Conservation (phyloP, 2,888 invertebrate species). For the Anoncus sp. region DNA sequence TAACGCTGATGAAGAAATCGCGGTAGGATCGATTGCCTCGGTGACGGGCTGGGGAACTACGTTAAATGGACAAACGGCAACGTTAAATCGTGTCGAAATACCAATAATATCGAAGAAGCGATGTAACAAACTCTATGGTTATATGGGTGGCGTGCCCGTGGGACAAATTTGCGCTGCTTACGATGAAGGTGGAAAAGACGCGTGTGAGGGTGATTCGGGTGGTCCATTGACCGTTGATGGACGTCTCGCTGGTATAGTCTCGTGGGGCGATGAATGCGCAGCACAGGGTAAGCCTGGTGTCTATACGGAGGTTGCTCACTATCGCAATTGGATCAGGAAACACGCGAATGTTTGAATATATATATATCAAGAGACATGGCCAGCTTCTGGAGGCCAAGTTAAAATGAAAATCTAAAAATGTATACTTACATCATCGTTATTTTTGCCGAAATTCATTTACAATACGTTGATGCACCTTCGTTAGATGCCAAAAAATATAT, state of each 20-base stretch:
- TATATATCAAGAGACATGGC: no score
- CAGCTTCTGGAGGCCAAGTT: no score
- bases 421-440: no score
- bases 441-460: no score
- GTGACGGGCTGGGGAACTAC: slow-evolving; percentile 58
- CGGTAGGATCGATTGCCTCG: neutral
- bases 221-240: slow-evolving; percentile 71
- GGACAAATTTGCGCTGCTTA: slow-evolving; percentile 86
- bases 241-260: slow-evolving; percentile 73
- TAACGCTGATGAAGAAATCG: slow-evolving; percentile 10
- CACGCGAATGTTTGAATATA: slow-evolving; percentile 10
- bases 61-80: slow-evolving; percentile 26
- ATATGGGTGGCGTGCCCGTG: slow-evolving; percentile 68
- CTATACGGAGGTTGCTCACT: slow-evolving; percentile 84
- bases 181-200: slow-evolving; percentile 84
- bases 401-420: no score
- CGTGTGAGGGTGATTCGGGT: slow-evolving; percentile 76
- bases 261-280: slow-evolving; percentile 85
- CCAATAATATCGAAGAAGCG: slow-evolving; percentile 84
- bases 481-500: neutral
- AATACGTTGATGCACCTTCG: no score
- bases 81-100: slow-evolving; percentile 84
- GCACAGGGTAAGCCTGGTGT: slow-evolving; percentile 82
- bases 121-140: slow-evolving; percentile 84
- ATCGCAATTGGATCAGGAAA: slow-evolving; percentile 79